These are phyloP conservation scores for Stictonetta naevosa DNA, from an alignment of 2,113 vertebrate genomes.

Conservation along the genomic window DNA sequence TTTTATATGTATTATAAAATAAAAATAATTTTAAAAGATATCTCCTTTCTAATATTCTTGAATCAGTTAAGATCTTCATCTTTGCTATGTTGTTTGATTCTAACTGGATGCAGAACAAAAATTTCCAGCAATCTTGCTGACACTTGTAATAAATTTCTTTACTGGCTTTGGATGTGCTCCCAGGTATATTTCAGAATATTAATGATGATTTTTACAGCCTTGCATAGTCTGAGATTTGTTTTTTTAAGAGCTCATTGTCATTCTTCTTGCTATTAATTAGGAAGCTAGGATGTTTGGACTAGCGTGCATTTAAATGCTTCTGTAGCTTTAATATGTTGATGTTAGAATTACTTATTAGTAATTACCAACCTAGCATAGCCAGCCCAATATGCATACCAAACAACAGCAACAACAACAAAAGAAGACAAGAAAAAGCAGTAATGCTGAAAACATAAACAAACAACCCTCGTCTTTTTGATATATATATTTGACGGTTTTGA, in stretches of 20 bases:
- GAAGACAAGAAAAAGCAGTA: neutral
- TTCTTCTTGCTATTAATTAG: neutral
- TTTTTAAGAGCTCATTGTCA: neutral
- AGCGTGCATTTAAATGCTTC: neutral
- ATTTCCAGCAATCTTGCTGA: neutral
- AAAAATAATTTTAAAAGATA: neutral
- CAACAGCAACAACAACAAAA: neutral
- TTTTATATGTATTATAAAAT: too few species aligned
- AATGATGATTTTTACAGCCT: neutral
- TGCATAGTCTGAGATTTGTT: neutral
- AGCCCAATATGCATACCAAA: neutral
- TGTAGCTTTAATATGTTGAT: neutral
- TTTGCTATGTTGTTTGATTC: neutral
- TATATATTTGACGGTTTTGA: neutral
- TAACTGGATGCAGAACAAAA: slow-evolving; percentile 6
- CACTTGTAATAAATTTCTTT: neutral
- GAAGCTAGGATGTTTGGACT: neutral
- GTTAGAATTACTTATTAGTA: neutral
- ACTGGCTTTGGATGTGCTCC: neutral
- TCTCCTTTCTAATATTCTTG: neutral
- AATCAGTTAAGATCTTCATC: neutral
- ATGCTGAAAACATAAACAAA: neutral
- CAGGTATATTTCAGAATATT: neutral
- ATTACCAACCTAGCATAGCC: neutral
- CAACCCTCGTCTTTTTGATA: neutral